A percentile compares a stretch with the other conserved stretches of the same genome.
These are phyloP conservation scores for Papilio gigon DNA, from an alignment of 2,888 invertebrate species.

Conservation along the genomic window DNA sequence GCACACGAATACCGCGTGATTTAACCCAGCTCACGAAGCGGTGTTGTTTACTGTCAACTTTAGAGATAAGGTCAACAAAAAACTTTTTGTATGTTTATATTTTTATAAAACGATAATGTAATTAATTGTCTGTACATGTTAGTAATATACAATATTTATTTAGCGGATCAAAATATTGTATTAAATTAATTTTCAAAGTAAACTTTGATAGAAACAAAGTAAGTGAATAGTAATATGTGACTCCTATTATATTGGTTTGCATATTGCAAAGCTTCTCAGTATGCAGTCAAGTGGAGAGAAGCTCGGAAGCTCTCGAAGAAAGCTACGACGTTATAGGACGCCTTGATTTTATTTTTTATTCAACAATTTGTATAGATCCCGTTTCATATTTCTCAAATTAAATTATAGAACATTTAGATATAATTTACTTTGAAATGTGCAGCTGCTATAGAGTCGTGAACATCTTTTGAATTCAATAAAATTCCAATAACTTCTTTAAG, in stretches of 20 bases:
- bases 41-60: constrained; percentile 4
- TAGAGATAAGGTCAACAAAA: background rate
- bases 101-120: too few species aligned
- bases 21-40: constrained; percentile 52
- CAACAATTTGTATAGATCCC: constrained; percentile 25
- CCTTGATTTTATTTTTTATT: constrained; percentile 53
- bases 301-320: background rate
- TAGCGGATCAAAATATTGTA: too few species aligned
- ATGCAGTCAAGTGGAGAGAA: constrained; percentile 23
- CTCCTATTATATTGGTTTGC: constrained; percentile 13
- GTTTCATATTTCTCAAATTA: background rate
- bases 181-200: background rate
- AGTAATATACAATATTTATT: too few species aligned
- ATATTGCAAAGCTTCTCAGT: constrained; percentile 2
- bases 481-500: background rate
- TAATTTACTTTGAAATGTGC: constrained; percentile 16
- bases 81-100: too few species aligned
- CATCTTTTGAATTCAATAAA: constrained; percentile 1
- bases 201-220: background rate
- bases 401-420: constrained; percentile 20
- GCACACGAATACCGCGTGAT: constrained; percentile 66
- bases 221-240: too few species aligned
- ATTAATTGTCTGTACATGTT: too few species aligned
- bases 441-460: background rate
- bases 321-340: background rate